A percentile compares a stretch with the other conserved stretches of the same genome.
Evolutionary conservation across 2,888 invertebrate genomes (phyloP).

Genomic region (Chirona hameri): DNA sequence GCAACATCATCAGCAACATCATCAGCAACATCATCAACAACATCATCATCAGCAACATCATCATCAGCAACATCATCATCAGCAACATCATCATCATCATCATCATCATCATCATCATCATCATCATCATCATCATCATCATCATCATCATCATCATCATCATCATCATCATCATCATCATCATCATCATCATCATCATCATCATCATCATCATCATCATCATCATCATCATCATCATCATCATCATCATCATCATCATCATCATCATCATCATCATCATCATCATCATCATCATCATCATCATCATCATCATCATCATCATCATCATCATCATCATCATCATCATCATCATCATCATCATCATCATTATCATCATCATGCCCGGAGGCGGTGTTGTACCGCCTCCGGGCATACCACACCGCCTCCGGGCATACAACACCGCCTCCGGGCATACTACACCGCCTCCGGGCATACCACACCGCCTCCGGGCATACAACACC

Average conservation of each 20-base stretch:
- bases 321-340: conserved; percentile 22
- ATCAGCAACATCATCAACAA: too few species aligned
- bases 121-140: conserved; percentile 22
- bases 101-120: too few species aligned
- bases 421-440: too few species aligned
- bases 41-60: too few species aligned
- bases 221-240: conserved; percentile 22
- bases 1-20: too few species aligned
- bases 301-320: conserved; percentile 22
- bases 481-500: too few species aligned
- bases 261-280: conserved; percentile 22
- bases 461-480: too few species aligned
- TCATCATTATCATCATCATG: conserved; percentile 6
- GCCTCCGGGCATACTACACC: too few species aligned
- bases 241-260: conserved; percentile 22
- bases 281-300: conserved; percentile 22
- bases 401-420: too few species aligned
- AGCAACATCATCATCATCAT: too few species aligned
- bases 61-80: too few species aligned
- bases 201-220: conserved; percentile 22
- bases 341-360: conserved; percentile 22
- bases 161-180: conserved; percentile 22
- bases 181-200: conserved; percentile 22
- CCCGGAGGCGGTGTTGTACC: neutral
- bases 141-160: conserved; percentile 22